Percentiles rank a stretch among this genome's conserved stretches.
These are phyloP conservation scores for Hypocryptadius cinnamomeus DNA, from an alignment of 2,113 vertebrate genomes.

Conservation along the genomic window DNA sequence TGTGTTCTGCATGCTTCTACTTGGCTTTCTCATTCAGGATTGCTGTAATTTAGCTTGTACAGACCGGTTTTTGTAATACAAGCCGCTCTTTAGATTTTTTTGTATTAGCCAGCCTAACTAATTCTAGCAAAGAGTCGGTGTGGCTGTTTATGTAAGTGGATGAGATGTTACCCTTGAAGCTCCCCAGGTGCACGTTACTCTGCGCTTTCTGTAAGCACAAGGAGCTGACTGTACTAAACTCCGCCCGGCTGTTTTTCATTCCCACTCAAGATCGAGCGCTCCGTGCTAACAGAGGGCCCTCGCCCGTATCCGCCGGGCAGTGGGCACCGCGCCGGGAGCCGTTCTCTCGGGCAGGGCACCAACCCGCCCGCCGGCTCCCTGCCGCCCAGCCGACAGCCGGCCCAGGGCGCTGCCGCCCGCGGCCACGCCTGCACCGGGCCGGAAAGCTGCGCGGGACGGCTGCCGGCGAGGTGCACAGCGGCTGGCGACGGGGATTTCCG, in stretches of 20 bases:
- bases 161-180: not conserved
- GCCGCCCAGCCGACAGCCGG: not conserved
- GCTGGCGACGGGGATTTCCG: not conserved
- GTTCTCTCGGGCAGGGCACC: not conserved
- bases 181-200: not conserved
- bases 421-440: not conserved
- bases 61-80: not conserved
- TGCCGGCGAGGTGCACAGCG: not conserved
- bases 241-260: not conserved
- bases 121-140: not conserved
- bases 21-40: not conserved
- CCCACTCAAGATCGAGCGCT: not conserved
- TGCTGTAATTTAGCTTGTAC: not conserved
- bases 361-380: not conserved
- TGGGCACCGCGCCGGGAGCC: not conserved
- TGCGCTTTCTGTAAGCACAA: not conserved
- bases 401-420: not conserved
- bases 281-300: not conserved
- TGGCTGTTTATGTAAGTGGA: not conserved
- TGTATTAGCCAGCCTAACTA: not conserved
- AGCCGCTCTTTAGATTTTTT: not conserved
- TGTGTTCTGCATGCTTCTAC: too few relatives aligned
- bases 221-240: not conserved
- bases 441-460: not conserved
- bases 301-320: not conserved